Evolutionary conservation across 2,797 vertebrate species (phyloP).

Genomic region (Microchirus variegatus): DNA sequence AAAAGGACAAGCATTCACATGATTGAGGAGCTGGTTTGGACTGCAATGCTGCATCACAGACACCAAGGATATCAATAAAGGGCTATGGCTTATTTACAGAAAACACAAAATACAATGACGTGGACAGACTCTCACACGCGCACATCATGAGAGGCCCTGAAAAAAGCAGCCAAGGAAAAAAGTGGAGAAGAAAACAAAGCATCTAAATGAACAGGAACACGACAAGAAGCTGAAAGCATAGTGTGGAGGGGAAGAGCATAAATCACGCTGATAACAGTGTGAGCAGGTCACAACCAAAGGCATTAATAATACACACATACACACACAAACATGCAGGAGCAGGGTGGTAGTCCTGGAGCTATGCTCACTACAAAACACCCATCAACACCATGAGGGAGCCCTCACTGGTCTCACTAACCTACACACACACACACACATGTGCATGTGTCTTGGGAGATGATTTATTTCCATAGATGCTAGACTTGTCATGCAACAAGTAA

Average conservation of each 20-base stretch:
- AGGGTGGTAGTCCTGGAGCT: constrained; percentile 63
- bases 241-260: constrained; percentile 64
- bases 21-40: constrained; percentile 50
- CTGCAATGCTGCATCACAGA: constrained; percentile 42
- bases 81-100: constrained; percentile 4
- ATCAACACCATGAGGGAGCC: constrained; percentile 50
- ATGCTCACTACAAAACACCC: constrained; percentile 65
- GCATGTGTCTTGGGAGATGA: constrained; percentile 51
- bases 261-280: constrained; percentile 77
- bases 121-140: background rate
- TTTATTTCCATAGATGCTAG: constrained; percentile 65
- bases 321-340: constrained; percentile 25
- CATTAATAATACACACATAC: constrained; percentile 76
- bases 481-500: constrained; percentile 74
- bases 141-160: constrained; percentile 13
- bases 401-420: constrained; percentile 37
- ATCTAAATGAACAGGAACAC: constrained; percentile 61
- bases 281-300: constrained; percentile 74
- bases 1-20: constrained; percentile 39
- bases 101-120: background rate
- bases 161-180: constrained; percentile 11
- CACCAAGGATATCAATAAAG: constrained; percentile 16
- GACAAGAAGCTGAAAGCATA: constrained; percentile 53
- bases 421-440: constrained; percentile 4
- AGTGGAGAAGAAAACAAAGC: constrained; percentile 36